Base-by-base conservation (phyloP, 53 echinoderm and acorn worm genomes). In the Apostichopus leukothele region DNA sequence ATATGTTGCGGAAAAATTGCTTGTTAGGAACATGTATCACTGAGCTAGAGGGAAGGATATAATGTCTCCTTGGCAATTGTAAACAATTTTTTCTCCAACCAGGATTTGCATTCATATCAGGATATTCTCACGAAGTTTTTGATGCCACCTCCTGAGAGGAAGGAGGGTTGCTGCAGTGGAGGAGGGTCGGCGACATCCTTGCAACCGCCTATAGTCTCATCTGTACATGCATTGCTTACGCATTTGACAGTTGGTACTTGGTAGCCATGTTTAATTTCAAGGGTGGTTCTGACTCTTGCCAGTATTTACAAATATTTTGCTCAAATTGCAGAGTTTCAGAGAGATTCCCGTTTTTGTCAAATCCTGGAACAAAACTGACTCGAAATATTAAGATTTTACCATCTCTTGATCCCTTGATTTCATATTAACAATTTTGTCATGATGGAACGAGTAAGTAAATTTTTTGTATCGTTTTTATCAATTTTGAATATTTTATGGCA, bases 251-350 rank as follows among this genome's bases (percentile, higher is more conserved):
- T 51, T 22, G 75, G 26, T 26, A 75, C 75, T 26, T 21, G 21
- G 86, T 66, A 86, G 86, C 86, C 86, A 86, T 86, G 86, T 86
- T 86, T 86, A 68, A 68, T 86, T 86, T 86, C 71, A 86, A 86
- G 86, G 86, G 86, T 86, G 86, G 86, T 60, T 86, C 71, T 86
- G 86, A 86, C 86, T 61, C 86, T 86, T 86, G 66, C 66, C 86
- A 86, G 67, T 81, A 81, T 86, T 86, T 67, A 61, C 71, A 51
- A 23, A 61, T 86, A 61, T 86, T 86, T 68, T 51, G 66, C 81
- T 52, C 81, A 81, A 59, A 53, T 81, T 81, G 54, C 59, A 54
- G 81, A 81, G 51, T 81, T 81, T 81, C 81, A 9, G 55, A n/a
- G 51, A 81, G 81, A 81, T 81, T 81, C 51, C 22, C 81, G 11